Evolutionary conservation across 2,888 invertebrate species (phyloP), one percentile per base, ranked within the genome.

Genomic region (Chymomyza amoena): DNA sequence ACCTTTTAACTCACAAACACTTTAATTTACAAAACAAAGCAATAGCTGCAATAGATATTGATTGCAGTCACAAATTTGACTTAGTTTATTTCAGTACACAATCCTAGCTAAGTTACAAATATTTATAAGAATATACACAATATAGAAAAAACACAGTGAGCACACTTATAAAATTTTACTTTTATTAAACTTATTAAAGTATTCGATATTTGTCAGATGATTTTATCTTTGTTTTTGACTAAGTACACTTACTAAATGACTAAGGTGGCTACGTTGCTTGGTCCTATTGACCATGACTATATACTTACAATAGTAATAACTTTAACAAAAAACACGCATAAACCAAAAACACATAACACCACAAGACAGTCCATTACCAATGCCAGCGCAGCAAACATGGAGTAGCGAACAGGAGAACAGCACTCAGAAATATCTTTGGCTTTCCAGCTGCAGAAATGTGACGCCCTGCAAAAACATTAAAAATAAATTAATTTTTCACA

Each of bases 391-490:
- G 52, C 39, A 81, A 50, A 65, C 73, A 64, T 25, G 76, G 16
- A 25, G 60, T 36, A 15, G 65, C 39, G 13, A 78, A 61, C 16
- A 71, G 59, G 13, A n/a, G 39, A 39, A 70, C 4, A 20, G 18
- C 54, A 54, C 18, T 51, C 28, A 80, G 7, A 52, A 69, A 6
- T 9, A 66, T 61, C 45, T 75, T 76, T 62, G 81, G 70, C 69
- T 65, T 71, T 39, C 59, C 50, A 66, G 81, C 83, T n/a, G 76
- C 76, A 28, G 89, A 87, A 68, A 89, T 89, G 70, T 88, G 89
- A 64, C 86, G 88, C 89, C 89, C 89, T 89, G 77, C 7, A 79
- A 87, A 66, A 45, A 51, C 9, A 6, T 32, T 32, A 32, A 25
- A 25, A 25, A 25, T 25, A 25, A 25, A 25, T 25, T 4, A 3